Percentiles rank a stretch among this genome's conserved stretches.
Conservation (phyloP, 2,888 invertebrate species). For the Agrotis clavis region DNA sequence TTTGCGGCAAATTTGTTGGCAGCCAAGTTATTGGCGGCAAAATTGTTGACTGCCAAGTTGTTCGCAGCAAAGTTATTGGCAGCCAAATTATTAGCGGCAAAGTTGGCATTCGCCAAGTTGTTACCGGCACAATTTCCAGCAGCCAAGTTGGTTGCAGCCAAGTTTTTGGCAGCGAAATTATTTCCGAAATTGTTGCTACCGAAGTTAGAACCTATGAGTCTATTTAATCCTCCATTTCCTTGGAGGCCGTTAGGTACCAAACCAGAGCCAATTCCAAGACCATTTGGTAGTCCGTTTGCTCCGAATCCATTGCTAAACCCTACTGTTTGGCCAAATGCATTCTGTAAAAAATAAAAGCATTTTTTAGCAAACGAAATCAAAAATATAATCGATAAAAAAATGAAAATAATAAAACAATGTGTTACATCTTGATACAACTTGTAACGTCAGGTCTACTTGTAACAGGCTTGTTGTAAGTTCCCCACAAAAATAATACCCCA, state of each 20-base stretch:
- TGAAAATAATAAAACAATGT: not conserved
- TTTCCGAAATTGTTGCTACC: conserved; percentile 40
- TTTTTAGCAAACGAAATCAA: not conserved
- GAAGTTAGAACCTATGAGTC: conserved; percentile 28
- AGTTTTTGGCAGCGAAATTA: conserved; percentile 40
- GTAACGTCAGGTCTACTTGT: too few species aligned
- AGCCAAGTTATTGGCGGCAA: conserved; percentile 4
- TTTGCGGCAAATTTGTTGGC: conserved; percentile 26
- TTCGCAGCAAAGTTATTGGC: conserved; percentile 22
- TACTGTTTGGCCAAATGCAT: conserved; percentile 58
- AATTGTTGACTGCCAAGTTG: conserved; percentile 15
- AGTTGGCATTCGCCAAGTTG: conserved; percentile 38
- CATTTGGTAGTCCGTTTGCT: conserved; percentile 53
- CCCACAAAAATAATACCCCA: too few species aligned
- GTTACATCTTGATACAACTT: too few species aligned
- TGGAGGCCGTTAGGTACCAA: conserved; percentile 11
- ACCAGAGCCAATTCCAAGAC: conserved; percentile 46
- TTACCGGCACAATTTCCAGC: conserved; percentile 36
- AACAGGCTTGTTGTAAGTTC: too few species aligned
- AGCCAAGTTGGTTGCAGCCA: conserved; percentile 30
- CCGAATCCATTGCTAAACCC: conserved; percentile 62
- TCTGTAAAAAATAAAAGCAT: conserved; percentile 55
- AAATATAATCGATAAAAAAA: not conserved
- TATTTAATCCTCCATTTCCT: conserved; percentile 24
- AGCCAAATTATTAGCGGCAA: conserved; percentile 34